Percentiles rank a stretch among this genome's conserved stretches.
Evolutionary conservation across 2,888 invertebrate genomes (phyloP).

Genomic region (Eubasilissa splendida): DNA sequence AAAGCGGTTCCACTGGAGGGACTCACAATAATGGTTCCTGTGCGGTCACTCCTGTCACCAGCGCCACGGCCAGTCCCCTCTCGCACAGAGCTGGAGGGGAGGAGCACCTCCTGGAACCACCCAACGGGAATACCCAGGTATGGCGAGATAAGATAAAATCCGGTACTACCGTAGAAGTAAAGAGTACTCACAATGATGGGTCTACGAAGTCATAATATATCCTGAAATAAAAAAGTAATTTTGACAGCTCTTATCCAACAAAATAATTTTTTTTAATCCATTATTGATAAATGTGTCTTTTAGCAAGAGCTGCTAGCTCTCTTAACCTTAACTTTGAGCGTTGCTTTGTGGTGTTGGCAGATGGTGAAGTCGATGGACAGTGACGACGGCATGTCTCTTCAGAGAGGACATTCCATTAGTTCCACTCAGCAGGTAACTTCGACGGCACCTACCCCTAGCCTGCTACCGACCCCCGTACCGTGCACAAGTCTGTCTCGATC

Average conservation of each 20-base stretch:
- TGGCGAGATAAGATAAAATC: not conserved
- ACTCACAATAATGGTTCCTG: constrained; percentile 72
- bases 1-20: constrained; percentile 61
- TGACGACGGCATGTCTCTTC: constrained; percentile 73
- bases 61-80: constrained; percentile 91
- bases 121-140: constrained; percentile 61
- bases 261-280: too few relatives aligned
- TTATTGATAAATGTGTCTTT: not conserved
- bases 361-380: constrained; percentile 66
- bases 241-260: too few relatives aligned
- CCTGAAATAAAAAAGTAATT: too few relatives aligned
- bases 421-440: constrained; percentile 68
- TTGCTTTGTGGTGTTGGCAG: constrained; percentile 60
- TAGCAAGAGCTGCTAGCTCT: too few relatives aligned
- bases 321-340: not conserved
- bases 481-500: too few relatives aligned
- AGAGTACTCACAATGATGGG: not conserved
- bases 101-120: constrained; percentile 67
- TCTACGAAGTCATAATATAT: too few relatives aligned
- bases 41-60: constrained; percentile 87
- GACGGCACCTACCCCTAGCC: not conserved
- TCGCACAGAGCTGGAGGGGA: constrained; percentile 77
- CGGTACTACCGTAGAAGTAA: not conserved
- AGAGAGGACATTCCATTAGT: constrained; percentile 75
- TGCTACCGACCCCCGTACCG: not conserved